Evolutionary conservation across 2,888 invertebrate genomes (phyloP).

Genomic region (Chalcis sispes): DNA sequence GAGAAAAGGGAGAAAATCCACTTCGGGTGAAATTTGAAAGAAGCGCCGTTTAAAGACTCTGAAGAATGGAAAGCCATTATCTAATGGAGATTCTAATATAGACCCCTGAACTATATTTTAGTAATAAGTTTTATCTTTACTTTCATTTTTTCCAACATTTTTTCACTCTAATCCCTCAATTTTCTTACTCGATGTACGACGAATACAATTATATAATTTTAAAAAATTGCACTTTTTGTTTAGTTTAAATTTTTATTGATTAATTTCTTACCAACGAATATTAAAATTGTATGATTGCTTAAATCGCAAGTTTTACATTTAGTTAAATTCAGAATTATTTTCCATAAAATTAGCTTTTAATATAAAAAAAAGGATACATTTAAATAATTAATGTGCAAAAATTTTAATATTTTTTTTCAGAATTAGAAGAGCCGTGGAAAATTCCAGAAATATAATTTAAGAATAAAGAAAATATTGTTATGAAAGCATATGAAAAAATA

Average conservation of each 20-base stretch:
- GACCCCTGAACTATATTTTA: not conserved
- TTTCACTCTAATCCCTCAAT: not conserved
- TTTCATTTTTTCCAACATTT: not conserved
- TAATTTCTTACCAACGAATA: too few species aligned
- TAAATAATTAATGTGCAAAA: too few species aligned
- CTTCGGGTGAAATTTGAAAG: conserved; percentile 30
- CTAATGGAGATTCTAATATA: conserved; percentile 16
- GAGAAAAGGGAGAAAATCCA: conserved; percentile 1
- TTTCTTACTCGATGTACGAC: not conserved
- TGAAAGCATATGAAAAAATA: too few species aligned
- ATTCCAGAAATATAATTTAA: too few species aligned
- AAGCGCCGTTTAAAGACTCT: conserved; percentile 26
- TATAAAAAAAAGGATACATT: too few species aligned
- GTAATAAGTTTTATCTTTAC: not conserved
- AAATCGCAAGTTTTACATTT: too few species aligned
- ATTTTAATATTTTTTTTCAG: too few species aligned
- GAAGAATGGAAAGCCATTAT: conserved; percentile 13
- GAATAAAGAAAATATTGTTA: too few species aligned
- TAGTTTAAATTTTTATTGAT: not conserved
- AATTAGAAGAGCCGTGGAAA: too few species aligned
- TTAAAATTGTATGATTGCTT: too few species aligned
- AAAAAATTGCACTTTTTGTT: not conserved
- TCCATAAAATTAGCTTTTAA: too few species aligned
- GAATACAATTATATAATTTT: not conserved
- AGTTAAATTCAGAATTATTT: too few species aligned